Conservation (phyloP, 2,113 vertebrate species). For the Perca flavescens region DNA sequence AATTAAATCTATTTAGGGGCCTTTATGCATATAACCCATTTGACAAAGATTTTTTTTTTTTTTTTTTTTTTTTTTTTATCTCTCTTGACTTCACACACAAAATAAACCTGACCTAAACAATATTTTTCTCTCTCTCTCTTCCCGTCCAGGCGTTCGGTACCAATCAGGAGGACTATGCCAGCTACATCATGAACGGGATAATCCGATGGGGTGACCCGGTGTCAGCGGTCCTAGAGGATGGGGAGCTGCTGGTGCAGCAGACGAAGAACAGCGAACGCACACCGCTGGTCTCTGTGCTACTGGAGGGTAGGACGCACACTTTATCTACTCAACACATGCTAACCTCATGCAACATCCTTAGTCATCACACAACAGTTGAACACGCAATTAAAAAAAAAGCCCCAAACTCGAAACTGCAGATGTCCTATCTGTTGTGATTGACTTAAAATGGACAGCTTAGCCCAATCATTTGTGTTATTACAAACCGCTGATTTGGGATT, state of each 20-base stretch:
- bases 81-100: neutral
- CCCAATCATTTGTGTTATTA: neutral
- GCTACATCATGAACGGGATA: constrained; percentile 98
- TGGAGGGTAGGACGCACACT: constrained; percentile 87
- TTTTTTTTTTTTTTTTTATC: no score
- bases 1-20: no score
- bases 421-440: neutral
- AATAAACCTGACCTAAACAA: neutral
- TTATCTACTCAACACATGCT: no score
- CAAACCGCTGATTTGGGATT: neutral
- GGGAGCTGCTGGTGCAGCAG: constrained; percentile 95
- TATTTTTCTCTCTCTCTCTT: neutral
- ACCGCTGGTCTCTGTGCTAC: constrained; percentile 93
- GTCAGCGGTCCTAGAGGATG: constrained; percentile 90
- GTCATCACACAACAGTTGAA: neutral
- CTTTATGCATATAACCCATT: no score
- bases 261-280: constrained; percentile 97
- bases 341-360: neutral
- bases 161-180: constrained; percentile 97
- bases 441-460: neutral
- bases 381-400: neutral
- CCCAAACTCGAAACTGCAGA: neutral
- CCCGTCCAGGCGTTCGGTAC: constrained; percentile 92
- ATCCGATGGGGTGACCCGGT: constrained; percentile 96
- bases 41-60: no score